Conservation (phyloP, 92 coral and sea anemone genomes). For the Hydrozoanthus gracilis region DNA sequence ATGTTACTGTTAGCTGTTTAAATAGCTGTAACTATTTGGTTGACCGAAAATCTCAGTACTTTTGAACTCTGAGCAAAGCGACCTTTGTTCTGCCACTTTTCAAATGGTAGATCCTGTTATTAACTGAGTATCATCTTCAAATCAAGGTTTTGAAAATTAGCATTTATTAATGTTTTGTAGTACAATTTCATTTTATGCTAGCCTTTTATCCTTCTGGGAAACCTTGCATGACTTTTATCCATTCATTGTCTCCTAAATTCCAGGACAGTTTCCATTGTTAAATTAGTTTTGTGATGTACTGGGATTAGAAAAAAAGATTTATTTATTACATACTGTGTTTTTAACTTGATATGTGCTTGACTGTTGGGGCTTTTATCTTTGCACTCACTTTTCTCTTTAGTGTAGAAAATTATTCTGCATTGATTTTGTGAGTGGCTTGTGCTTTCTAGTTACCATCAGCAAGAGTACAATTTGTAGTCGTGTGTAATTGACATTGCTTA, state of each 20-base stretch:
- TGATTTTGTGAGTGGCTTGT: neutral
- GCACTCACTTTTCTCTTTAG: neutral
- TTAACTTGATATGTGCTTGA: neutral
- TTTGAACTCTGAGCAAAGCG: too few relatives aligned
- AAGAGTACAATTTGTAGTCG: neutral
- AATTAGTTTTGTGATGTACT: slow-evolving; percentile 15
- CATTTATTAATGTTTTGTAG: too few relatives aligned
- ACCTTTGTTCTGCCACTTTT: too few relatives aligned
- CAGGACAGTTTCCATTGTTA: slow-evolving; percentile 2
- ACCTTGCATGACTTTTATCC: neutral
- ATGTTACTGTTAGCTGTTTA: too few relatives aligned
- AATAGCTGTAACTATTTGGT: too few relatives aligned
- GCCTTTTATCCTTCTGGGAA: neutral
- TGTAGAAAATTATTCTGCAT: neutral
- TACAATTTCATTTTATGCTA: neutral
- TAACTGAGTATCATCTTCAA: too few relatives aligned
- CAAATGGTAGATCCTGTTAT: too few relatives aligned
- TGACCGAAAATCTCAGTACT: too few relatives aligned
- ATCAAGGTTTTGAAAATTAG: too few relatives aligned
- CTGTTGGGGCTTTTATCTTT: neutral
- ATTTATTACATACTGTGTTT: slow-evolving; percentile 41
- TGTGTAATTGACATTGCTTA: slow-evolving; percentile 17
- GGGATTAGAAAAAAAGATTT: slow-evolving; percentile 15
- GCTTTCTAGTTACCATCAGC: neutral
- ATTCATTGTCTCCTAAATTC: neutral